Percentiles rank a stretch among this genome's conserved stretches.
Conservation (phyloP, 2,113 vertebrate species). For the Leptobrachium leishanense region DNA sequence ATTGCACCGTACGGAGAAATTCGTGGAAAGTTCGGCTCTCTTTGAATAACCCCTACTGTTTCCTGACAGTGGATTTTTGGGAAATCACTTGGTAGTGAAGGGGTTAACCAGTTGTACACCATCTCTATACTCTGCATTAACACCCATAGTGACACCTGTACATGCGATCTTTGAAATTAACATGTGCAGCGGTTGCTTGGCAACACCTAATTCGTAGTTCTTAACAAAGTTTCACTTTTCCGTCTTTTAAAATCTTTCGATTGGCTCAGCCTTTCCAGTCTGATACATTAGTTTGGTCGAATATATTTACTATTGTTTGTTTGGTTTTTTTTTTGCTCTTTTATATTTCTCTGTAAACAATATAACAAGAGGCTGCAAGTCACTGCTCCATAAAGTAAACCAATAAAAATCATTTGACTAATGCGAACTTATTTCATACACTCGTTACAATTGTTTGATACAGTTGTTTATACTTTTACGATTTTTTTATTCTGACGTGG, state of each 20-base stretch:
- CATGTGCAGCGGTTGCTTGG: conserved; percentile 32
- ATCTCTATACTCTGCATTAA: not conserved
- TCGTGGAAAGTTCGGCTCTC: too few relatives aligned
- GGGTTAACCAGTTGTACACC: not conserved
- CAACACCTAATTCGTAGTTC: not conserved
- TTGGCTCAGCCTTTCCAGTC: not conserved
- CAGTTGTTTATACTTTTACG: not conserved
- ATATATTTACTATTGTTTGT: not conserved
- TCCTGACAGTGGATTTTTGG: too few relatives aligned
- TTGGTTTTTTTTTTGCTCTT: not conserved
- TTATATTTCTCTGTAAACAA: not conserved
- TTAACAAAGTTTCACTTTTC: not conserved
- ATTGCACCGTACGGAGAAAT: too few relatives aligned
- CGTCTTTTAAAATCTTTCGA: not conserved
- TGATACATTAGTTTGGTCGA: not conserved
- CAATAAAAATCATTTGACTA: conserved; percentile 2
- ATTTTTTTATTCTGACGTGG: not conserved
- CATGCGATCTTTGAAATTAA: conserved; percentile 9
- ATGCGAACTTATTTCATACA: not conserved
- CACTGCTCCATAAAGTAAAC: not conserved
- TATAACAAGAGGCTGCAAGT: not conserved
- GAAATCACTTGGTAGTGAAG: too few relatives aligned
- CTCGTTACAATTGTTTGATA: not conserved
- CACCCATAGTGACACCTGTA: conserved; percentile 28
- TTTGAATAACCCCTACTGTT: too few relatives aligned